Percentiles rank a stretch among this genome's conserved stretches.
Conservation (phyloP, 2,113 vertebrate species). For the Cettia cetti region DNA sequence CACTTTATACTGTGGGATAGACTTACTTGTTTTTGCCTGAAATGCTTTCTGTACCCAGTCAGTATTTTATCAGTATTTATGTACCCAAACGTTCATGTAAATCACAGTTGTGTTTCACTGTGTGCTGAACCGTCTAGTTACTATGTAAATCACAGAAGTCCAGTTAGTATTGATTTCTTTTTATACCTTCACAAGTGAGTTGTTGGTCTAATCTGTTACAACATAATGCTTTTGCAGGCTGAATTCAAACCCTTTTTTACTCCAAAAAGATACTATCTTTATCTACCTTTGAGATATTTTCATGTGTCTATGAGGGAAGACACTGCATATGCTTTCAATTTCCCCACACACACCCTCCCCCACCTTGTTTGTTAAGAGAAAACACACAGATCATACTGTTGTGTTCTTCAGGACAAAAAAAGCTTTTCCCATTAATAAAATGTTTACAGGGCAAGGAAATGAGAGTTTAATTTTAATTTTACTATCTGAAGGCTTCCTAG, state of each 20-base stretch:
- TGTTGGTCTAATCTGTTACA: not conserved
- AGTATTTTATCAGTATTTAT: not conserved
- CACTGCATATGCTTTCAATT: not conserved
- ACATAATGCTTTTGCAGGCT: not conserved
- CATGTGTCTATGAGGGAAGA: not conserved
- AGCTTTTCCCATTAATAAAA: not conserved
- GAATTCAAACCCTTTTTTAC: not conserved
- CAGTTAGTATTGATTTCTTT: not conserved
- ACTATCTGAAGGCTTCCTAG: not conserved
- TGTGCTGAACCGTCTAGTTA: not conserved
- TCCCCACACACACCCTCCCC: no score
- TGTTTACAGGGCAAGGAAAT: not conserved
- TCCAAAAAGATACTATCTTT: not conserved
- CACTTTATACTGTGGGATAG: not conserved
- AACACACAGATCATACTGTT: not conserved
- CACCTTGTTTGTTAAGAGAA: not conserved
- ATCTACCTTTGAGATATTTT: not conserved
- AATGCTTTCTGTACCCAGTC: not conserved
- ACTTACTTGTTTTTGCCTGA: not conserved
- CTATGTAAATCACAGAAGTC: not conserved
- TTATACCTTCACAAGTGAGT: not conserved
- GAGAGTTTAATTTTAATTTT: not conserved
- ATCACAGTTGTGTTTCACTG: not conserved
- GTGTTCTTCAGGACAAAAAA: not conserved
- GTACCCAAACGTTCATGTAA: not conserved